Evolutionary conservation across 2,797 vertebrate species (phyloP).

Genomic region (Galaxias olidus): DNA sequence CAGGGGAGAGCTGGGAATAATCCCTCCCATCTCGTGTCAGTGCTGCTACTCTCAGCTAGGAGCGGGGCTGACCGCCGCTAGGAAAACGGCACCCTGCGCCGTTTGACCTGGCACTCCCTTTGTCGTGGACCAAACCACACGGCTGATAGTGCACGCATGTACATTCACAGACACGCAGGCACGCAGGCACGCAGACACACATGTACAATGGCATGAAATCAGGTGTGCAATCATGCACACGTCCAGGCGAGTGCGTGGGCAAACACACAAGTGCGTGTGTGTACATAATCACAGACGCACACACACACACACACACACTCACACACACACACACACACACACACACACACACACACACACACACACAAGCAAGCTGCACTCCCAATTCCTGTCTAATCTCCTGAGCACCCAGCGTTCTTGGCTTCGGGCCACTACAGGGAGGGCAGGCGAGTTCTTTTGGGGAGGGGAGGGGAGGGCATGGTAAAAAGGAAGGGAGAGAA

Average conservation of each 20-base stretch:
- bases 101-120: conserved; percentile 47
- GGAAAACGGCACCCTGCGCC: conserved; percentile 48
- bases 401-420: conserved; percentile 63
- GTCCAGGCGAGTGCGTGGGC: too few species aligned
- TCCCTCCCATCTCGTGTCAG: conserved; percentile 36
- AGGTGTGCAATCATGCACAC: neutral
- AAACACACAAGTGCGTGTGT: too few species aligned
- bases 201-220: conserved; percentile 10
- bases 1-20: conserved; percentile 28
- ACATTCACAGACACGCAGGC: conserved; percentile 15
- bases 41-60: conserved; percentile 41
- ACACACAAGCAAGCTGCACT: conserved; percentile 6
- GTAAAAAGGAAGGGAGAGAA: neutral
- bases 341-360: conserved; percentile 1
- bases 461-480: neutral
- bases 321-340: neutral
- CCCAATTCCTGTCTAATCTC: conserved; percentile 57
- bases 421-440: conserved; percentile 62
- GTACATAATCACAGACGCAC: conserved; percentile 10
- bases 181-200: conserved; percentile 1
- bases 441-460: conserved; percentile 52
- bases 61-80: too few species aligned
- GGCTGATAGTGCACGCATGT: neutral
- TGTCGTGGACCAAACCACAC: conserved; percentile 30
- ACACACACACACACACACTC: conserved; percentile 23